A percentile compares a stretch with the other conserved stretches of the same genome.
Evolutionary conservation across 2,113 vertebrate species (phyloP).

Genomic region (Nothocercus julius): DNA sequence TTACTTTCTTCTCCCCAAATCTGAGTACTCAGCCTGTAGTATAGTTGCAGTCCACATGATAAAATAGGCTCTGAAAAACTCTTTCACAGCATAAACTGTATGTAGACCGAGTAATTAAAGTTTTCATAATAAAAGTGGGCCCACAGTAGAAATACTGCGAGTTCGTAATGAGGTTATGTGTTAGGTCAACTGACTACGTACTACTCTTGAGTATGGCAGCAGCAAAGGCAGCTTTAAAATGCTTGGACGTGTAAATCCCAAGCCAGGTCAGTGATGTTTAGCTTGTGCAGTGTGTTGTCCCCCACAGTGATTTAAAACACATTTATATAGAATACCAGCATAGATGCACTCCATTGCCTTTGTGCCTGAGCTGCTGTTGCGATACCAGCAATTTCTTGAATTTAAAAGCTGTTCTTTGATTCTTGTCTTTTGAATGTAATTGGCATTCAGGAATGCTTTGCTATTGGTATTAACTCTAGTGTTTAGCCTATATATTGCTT

Average conservation of each 20-base stretch:
- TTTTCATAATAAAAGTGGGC: background rate
- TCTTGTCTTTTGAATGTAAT: background rate
- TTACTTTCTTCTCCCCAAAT: background rate
- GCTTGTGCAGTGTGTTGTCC: background rate
- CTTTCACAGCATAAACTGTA: background rate
- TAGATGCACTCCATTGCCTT: background rate
- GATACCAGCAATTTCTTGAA: background rate
- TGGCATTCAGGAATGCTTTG: background rate
- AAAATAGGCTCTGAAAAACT: background rate
- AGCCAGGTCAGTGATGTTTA: background rate
- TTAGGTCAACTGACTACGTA: accelerated
- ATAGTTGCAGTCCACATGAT: background rate
- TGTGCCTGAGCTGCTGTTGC: background rate
- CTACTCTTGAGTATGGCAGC: background rate
- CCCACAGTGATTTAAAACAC: accelerated
- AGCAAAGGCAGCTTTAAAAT: background rate
- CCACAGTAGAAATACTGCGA: background rate
- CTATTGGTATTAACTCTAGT: background rate
- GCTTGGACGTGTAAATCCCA: background rate
- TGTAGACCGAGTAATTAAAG: background rate
- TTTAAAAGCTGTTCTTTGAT: background rate
- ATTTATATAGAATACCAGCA: background rate
- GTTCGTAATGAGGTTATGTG: accelerated
- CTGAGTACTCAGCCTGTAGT: background rate
- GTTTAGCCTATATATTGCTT: background rate